Evolutionary conservation across 2,797 vertebrate genomes (phyloP), one percentile per base, ranked within the genome.

Genomic region (Huso huso): DNA sequence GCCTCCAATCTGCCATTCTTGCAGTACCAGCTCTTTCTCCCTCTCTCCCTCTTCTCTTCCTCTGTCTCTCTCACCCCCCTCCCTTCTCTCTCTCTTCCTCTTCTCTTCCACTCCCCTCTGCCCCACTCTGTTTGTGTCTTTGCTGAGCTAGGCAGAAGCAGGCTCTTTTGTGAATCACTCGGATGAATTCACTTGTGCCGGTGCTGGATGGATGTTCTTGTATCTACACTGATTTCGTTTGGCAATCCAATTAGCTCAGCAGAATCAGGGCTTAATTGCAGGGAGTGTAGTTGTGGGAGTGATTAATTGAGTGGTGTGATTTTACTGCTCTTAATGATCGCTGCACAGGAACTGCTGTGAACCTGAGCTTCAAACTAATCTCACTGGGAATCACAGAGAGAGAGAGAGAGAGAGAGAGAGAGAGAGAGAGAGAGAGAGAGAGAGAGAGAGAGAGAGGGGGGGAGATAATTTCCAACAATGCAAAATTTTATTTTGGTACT

Each of bases 311-410:
- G 6, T 53, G 5, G 51, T 12, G 51, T 12, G 51, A 12, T 12
- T 12, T 63, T 49, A 51, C 18, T 15, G 37, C 49, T 64, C 49
- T 64, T n/a, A 64, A 15, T n/a, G 62, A 49, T 51, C 49, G 63
- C 10, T 59, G 62, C 57, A 49, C 49, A 15, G 18, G 10, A 23
- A 49, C 48, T 64, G 15, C 49, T 53, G 62, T 68, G 23, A 59
- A 18, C 37, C n/a, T 23, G 59, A n/a, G 51, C 63, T 49, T 52
- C 11, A 58, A 9, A 69, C 10, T 6, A 10, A 65, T 59, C 59
- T 70, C 66, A 68, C 53, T 51, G 61, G 61, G 49, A 64, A 61
- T 62, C 23, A 49, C 6, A 10, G 10, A 49, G 51, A 58, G 51
- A 12, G n/a, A 13, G 51, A 51, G 10, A 18, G 48, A 57, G 60